A percentile compares a stretch with the other conserved stretches of the same genome.
These are phyloP conservation scores for Aurelia aurita DNA, from an alignment of 30 jellyfish, hydroid and myxozoan genomes.

Conservation along the genomic window DNA sequence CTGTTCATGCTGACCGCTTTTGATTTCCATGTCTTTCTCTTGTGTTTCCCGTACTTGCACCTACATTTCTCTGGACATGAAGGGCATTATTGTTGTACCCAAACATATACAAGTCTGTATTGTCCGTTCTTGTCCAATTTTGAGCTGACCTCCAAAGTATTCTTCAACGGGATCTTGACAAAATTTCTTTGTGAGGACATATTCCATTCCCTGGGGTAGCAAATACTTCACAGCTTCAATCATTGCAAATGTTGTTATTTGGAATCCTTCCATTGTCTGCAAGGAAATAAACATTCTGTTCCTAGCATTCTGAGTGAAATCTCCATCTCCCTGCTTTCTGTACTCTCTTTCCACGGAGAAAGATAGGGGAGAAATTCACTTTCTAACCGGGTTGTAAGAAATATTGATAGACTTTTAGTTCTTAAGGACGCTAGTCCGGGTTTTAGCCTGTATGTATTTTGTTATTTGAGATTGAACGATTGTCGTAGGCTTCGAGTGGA, in stretches of 20 bases:
- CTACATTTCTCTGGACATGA: constrained; percentile 30
- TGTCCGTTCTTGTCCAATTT: constrained; percentile 51
- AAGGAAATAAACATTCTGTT: constrained; percentile 47
- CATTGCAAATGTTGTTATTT: constrained; percentile 36
- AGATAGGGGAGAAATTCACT: constrained; percentile 24
- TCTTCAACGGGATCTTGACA: too few species aligned
- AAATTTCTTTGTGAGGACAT: too few species aligned
- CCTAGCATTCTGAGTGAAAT: constrained; percentile 12
- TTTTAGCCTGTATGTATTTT: too few species aligned
- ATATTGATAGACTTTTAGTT: too few species aligned
- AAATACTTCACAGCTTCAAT: constrained; percentile 25
- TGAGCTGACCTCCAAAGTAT: constrained; percentile 45
- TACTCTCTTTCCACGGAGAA: constrained; percentile 34
- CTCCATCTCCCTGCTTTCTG: constrained; percentile 23
- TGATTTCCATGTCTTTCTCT: too few species aligned
- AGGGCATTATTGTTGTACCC: constrained; percentile 52
- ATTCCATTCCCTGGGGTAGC: too few species aligned
- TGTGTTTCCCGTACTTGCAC: constrained; percentile 47
- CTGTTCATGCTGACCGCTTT: too few species aligned
- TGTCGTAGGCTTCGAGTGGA: too few species aligned
- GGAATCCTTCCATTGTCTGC: constrained; percentile 38
- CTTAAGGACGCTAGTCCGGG: too few species aligned
- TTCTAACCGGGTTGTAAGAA: constrained; percentile 42
- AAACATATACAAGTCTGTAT: constrained; percentile 12
- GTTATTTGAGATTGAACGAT: too few species aligned